phyloP scores from a whole-genome alignment of 2,888 invertebrate species.

The Dicyrtoma fusca region DNA sequence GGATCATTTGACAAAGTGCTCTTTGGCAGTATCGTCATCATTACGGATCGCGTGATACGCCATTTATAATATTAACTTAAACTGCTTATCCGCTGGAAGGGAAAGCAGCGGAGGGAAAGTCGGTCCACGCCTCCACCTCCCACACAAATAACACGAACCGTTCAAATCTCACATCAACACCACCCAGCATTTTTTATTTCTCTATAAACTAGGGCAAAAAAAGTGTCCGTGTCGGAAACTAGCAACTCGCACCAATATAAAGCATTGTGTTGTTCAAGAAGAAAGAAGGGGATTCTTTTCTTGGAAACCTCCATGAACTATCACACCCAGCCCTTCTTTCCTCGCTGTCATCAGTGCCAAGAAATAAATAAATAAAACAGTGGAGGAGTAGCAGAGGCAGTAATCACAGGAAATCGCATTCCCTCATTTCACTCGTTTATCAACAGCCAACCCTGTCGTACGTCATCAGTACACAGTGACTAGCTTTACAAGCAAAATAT shows the following conservation, averaged over 20 bases:
- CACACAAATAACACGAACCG: background rate
- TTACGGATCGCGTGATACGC: conserved; percentile 13
- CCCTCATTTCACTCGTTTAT: conserved; percentile 23
- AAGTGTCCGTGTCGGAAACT: background rate
- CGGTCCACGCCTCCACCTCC: background rate
- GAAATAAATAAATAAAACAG: conserved; percentile 19
- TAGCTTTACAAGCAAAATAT: conserved; percentile 14
- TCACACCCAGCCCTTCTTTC: background rate
- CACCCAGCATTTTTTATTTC: background rate
- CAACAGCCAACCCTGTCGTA: conserved; percentile 23
- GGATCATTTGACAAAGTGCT: conserved; percentile 28
- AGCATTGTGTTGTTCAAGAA: too few species aligned
- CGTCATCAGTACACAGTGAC: too few species aligned
- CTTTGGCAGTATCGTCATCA: conserved; percentile 1
- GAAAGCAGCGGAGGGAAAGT: too few species aligned
- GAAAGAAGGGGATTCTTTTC: background rate
- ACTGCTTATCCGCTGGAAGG: too few species aligned
- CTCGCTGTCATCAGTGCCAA: background rate
- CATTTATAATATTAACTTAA: too few species aligned
- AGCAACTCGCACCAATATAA: too few species aligned
- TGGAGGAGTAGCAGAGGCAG: background rate
- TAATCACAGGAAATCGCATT: conserved; percentile 11
- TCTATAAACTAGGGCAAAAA: background rate
- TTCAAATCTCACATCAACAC: background rate
- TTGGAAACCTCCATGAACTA: background rate